These are phyloP conservation scores for Philhelius pedissequus DNA, from an alignment of 2,888 invertebrate species.

Conservation along the genomic window DNA sequence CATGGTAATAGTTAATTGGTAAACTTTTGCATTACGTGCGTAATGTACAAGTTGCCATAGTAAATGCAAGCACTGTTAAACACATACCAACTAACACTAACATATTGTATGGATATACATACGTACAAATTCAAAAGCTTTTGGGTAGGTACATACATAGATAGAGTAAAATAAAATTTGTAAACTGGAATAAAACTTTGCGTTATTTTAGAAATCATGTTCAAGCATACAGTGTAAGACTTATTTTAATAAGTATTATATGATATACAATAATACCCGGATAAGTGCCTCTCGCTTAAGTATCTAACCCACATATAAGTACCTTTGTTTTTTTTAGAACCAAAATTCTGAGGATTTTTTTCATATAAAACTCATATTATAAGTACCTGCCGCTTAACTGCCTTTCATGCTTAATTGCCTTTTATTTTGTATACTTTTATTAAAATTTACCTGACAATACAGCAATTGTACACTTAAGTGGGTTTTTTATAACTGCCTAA, in stretches of 20 bases:
- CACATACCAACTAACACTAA: not conserved
- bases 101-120: not conserved
- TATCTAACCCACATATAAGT: too few species aligned
- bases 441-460: too few species aligned
- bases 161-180: slow-evolving; percentile 45
- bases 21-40: slow-evolving; percentile 65
- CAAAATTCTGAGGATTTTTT: too few species aligned
- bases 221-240: not conserved
- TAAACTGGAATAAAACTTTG: slow-evolving; percentile 59
- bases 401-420: too few species aligned
- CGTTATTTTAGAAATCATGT: slow-evolving; percentile 43
- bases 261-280: not conserved
- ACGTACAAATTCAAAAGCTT: not conserved
- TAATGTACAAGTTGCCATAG: slow-evolving; percentile 44
- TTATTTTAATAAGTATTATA: too few species aligned
- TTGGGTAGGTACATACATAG: too few species aligned
- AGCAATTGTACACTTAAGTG: too few species aligned
- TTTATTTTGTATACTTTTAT: too few species aligned
- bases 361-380: too few species aligned
- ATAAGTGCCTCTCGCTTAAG: not conserved
- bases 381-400: too few species aligned
- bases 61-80: not conserved
- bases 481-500: too few species aligned
- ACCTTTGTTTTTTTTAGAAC: too few species aligned
- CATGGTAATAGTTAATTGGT: slow-evolving; percentile 66